A percentile compares a stretch with the other conserved stretches of the same genome.
These are phyloP conservation scores for Salpingus planirostris DNA, from an alignment of 2,888 invertebrate species.

Conservation along the genomic window DNA sequence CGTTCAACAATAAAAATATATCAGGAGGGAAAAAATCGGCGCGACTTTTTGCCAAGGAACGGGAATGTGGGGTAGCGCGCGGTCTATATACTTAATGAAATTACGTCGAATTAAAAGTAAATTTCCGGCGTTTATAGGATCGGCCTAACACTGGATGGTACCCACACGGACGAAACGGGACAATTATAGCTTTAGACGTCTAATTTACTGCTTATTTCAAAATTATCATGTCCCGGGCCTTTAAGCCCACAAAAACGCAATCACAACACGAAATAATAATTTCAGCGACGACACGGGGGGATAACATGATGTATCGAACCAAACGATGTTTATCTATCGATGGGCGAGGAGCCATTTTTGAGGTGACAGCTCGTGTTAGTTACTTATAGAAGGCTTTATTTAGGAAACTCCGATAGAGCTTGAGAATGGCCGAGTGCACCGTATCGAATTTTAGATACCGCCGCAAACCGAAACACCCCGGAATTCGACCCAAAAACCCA, in stretches of 20 bases:
- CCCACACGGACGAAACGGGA: slow-evolving; percentile 23
- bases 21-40: no score
- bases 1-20: no score
- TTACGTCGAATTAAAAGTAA: slow-evolving; percentile 19
- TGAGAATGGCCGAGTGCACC: slow-evolving; percentile 25
- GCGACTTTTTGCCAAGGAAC: no score
- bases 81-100: no score
- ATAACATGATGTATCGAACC: slow-evolving; percentile 9
- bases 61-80: no score
- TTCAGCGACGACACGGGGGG: no score
- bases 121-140: slow-evolving; percentile 20
- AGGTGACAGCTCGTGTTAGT: slow-evolving; percentile 24
- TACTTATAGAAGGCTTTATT: slow-evolving; percentile 20
- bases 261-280: slow-evolving; percentile 14
- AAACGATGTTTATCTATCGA: slow-evolving; percentile 10
- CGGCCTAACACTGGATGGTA: slow-evolving; percentile 32
- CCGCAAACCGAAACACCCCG: no score
- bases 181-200: slow-evolving; percentile 29
- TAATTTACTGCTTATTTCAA: slow-evolving; percentile 29
- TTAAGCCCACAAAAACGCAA: slow-evolving; percentile 18
- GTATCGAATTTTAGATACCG: slow-evolving; percentile 23
- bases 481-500: no score
- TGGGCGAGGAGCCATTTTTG: slow-evolving; percentile 5
- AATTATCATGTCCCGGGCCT: slow-evolving; percentile 24
- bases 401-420: slow-evolving; percentile 14